Percentiles rank a stretch among this genome's conserved stretches.
phyloP scores from a whole-genome alignment of 1,140 invertebrate species.

The Probaryconus sp. region DNA sequence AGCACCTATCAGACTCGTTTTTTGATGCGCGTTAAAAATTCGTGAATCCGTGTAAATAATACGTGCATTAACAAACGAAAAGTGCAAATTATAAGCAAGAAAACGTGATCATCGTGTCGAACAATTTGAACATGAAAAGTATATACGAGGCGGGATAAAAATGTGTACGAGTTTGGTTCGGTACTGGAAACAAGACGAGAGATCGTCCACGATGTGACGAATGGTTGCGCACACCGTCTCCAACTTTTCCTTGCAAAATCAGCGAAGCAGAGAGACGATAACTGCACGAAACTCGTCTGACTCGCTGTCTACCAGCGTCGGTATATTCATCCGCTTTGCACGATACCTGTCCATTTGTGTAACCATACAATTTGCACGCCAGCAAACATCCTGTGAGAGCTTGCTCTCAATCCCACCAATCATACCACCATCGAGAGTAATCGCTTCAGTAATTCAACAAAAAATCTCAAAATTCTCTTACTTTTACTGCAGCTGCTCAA shows the following conservation, averaged over 20 bases:
- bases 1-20: too few relatives aligned
- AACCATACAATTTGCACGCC: conserved; percentile 60
- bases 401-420: conserved; percentile 27
- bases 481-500: too few relatives aligned
- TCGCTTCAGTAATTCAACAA: too few relatives aligned
- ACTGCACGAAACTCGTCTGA: conserved; percentile 60
- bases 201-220: conserved; percentile 49
- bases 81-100: not conserved
- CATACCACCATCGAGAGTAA: too few relatives aligned
- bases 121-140: conserved; percentile 37
- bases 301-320: conserved; percentile 55
- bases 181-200: conserved; percentile 53
- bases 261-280: conserved; percentile 68
- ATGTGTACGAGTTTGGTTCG: conserved; percentile 13
- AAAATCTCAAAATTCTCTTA: too few relatives aligned
- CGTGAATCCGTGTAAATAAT: too few relatives aligned
- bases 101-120: not conserved
- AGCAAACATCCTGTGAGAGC: conserved; percentile 38
- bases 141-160: conserved; percentile 18
- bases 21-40: too few relatives aligned
- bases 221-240: conserved; percentile 52
- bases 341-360: conserved; percentile 60
- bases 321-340: conserved; percentile 53
- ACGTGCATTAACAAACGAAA: not conserved
- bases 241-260: conserved; percentile 69